Evolutionary conservation across 2,888 invertebrate genomes (phyloP).

Genomic region (Archips xylosteana): DNA sequence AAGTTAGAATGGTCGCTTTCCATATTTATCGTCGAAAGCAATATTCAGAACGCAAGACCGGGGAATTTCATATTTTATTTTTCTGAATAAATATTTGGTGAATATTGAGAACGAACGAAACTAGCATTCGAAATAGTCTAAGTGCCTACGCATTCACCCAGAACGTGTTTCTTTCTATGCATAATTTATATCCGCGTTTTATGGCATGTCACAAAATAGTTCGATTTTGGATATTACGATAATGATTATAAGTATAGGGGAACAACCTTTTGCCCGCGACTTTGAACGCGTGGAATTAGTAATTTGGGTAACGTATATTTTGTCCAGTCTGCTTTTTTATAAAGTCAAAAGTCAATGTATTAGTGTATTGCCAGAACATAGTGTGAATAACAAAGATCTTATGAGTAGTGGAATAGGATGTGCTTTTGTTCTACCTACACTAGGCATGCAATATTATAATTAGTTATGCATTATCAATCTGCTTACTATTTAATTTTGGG

Average conservation of each 20-base stretch:
- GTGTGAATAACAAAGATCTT: too few relatives aligned
- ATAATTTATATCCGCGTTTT: constrained; percentile 23
- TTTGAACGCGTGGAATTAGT: too few relatives aligned
- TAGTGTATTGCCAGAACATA: too few relatives aligned
- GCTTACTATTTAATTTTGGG: too few relatives aligned
- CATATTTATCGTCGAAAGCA: background rate
- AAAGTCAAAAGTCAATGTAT: too few relatives aligned
- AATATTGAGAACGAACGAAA: background rate
- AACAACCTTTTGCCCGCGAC: too few relatives aligned
- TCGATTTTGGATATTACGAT: constrained; percentile 17
- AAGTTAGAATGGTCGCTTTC: background rate
- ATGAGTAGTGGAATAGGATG: too few relatives aligned
- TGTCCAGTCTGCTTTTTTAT: too few relatives aligned
- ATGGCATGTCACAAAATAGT: constrained; percentile 13
- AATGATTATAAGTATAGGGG: constrained; percentile 8
- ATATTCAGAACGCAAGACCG: background rate
- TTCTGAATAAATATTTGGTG: background rate
- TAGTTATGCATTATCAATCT: too few relatives aligned
- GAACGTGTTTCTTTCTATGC: constrained; percentile 8
- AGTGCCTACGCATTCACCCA: constrained; percentile 1
- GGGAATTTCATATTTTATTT: background rate
- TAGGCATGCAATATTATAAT: too few relatives aligned
- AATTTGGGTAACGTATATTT: too few relatives aligned
- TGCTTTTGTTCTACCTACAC: too few relatives aligned
- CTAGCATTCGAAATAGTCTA: constrained; percentile 1